Evolutionary conservation across 2,113 vertebrate species (phyloP), one percentile per base, ranked within the genome.

Genomic region (Myiozetetes cayanensis): DNA sequence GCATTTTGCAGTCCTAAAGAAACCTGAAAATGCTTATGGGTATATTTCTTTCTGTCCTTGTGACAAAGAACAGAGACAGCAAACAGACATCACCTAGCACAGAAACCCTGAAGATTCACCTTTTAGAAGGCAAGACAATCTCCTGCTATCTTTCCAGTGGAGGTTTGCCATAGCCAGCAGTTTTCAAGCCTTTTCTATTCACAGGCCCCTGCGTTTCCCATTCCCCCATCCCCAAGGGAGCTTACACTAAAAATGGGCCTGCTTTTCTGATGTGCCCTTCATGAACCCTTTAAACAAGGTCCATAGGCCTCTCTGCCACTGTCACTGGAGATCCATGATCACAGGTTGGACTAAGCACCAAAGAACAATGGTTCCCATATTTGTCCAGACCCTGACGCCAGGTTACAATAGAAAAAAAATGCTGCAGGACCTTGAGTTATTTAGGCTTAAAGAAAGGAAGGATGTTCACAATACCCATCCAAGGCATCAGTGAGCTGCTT

Each of bases 361-460:
- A n/a, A 76, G 53, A 93, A 79, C 58, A 75, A 22, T 16, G 9
- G 11, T 85, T 93, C n/a, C 16, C 58, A 70, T 21, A n/a, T 73
- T 66, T 70, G 25, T 73, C 37, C 63, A 68, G 49, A 80, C 28
- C 41, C 43, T 82, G 67, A 43, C 2, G 5, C 12, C 59, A 77
- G 39, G 59, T 80, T 78, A 79, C 77, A 94, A 66, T 22, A 79
- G 50, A n/a, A n/a, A 21, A 90, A 75, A 88, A 77, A 23, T 72
- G 39, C 49, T 62, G 41, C 41, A 72, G 28, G 49, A 55, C 28
- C 70, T 93, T 85, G 73, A 95, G 10, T 56, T 75, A 6, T 37
- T 91, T 39, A 44, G 63, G 30, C 33, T 52, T 82, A 82, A 94
- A 93, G 70, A 89, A 86, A 94, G 80, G 77, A 92, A 90, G 80